Percentiles rank a stretch among this genome's conserved stretches.
Conservation (phyloP, 1,140 invertebrate genomes). For the Ooceraea biroi region DNA sequence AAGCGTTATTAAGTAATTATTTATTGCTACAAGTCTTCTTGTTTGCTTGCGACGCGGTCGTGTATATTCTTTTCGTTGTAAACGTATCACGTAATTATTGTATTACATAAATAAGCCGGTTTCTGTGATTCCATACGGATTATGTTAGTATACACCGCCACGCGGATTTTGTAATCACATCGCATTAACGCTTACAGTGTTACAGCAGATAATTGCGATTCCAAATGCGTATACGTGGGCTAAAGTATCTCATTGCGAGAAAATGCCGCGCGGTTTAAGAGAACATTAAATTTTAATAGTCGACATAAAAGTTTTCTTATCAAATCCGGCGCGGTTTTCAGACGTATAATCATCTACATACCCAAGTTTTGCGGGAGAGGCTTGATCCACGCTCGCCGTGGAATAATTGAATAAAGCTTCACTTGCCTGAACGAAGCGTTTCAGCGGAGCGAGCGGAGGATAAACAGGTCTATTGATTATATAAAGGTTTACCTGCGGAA, state of each 20-base stretch:
- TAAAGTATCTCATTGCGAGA: not conserved
- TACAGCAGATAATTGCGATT: too few relatives aligned
- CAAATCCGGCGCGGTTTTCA: not conserved
- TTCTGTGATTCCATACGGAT: too few relatives aligned
- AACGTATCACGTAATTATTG: too few relatives aligned
- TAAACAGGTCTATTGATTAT: constrained; percentile 37
- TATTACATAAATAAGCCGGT: too few relatives aligned
- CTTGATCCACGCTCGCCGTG: not conserved
- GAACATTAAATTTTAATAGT: not conserved
- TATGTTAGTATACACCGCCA: too few relatives aligned
- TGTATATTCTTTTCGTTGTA: too few relatives aligned
- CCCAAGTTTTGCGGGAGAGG: not conserved
- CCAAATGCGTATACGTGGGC: too few relatives aligned
- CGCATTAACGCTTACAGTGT: too few relatives aligned
- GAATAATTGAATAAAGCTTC: constrained; percentile 33
- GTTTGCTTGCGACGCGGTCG: too few relatives aligned
- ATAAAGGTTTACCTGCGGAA: constrained; percentile 10
- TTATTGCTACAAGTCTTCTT: too few relatives aligned
- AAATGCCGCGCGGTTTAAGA: not conserved
- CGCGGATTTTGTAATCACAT: too few relatives aligned
- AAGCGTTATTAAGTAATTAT: too few relatives aligned
- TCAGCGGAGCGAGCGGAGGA: not conserved
- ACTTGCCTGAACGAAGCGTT: constrained; percentile 2
- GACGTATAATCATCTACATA: not conserved
- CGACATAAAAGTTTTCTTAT: not conserved